Evolutionary conservation across 2,888 invertebrate species (phyloP).

Genomic region (Suillia variegata): DNA sequence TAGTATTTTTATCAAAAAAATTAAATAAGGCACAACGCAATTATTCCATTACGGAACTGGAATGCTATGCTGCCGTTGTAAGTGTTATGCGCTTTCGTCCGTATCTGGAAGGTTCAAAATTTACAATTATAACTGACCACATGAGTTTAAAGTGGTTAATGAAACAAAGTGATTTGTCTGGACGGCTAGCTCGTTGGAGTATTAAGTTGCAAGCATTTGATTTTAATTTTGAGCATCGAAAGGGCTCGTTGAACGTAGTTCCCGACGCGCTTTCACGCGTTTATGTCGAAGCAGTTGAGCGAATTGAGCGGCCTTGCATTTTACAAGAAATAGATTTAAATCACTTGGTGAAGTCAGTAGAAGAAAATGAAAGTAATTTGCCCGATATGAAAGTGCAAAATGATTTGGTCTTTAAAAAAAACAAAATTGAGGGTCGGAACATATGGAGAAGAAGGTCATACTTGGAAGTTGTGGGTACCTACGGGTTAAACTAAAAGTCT

Average conservation of each 20-base stretch:
- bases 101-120: conserved; percentile 18
- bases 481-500: too few relatives aligned
- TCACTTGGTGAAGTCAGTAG: too few relatives aligned
- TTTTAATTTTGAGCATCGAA: conserved; percentile 3
- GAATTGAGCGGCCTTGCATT: too few relatives aligned
- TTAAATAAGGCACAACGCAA: conserved; percentile 14
- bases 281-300: too few relatives aligned
- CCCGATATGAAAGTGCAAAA: neutral
- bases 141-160: conserved; percentile 17
- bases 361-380: too few relatives aligned
- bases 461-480: neutral
- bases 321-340: too few relatives aligned
- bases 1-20: conserved; percentile 16
- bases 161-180: neutral
- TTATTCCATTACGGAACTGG: conserved; percentile 19
- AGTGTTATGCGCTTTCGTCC: conserved; percentile 19
- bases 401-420: neutral
- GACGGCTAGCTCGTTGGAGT: conserved; percentile 5
- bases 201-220: conserved; percentile 11
- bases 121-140: conserved; percentile 21
- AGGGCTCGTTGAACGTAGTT: too few relatives aligned
- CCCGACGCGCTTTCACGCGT: too few relatives aligned
- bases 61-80: conserved; percentile 19
- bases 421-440: neutral
- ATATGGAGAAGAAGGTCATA: neutral